phyloP scores from a whole-genome alignment of 2,888 invertebrate genomes.

The Zaprionus bogoriensis region DNA sequence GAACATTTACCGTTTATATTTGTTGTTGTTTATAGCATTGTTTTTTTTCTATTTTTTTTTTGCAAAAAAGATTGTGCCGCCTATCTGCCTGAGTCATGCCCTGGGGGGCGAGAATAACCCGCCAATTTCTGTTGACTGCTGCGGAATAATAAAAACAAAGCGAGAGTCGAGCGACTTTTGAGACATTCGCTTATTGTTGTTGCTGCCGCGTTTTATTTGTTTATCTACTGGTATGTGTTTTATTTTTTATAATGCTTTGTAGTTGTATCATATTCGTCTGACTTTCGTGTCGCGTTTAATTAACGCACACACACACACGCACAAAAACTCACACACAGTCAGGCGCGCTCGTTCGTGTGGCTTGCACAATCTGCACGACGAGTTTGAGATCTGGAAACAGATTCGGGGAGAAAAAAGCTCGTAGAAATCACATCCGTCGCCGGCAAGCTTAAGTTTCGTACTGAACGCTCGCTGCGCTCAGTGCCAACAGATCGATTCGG shows the following conservation, averaged over 20 bases:
- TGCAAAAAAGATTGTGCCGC: constrained; percentile 1
- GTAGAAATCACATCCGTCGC: constrained; percentile 31
- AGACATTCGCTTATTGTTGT: neutral
- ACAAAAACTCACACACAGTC: constrained; percentile 1
- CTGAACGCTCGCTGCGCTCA: constrained; percentile 34
- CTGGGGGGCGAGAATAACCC: constrained; percentile 5
- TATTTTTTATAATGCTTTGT: constrained; percentile 12
- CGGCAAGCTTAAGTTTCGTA: constrained; percentile 43
- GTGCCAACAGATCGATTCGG: neutral
- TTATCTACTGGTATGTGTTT: neutral
- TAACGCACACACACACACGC: constrained; percentile 31
- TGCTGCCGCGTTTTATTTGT: constrained; percentile 17
- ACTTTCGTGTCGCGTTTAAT: constrained; percentile 43
- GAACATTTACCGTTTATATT: no score
- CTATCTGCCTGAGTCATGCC: constrained; percentile 19
- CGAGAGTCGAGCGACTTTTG: constrained; percentile 6
- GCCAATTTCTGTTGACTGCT: constrained; percentile 14
- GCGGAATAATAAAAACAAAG: neutral
- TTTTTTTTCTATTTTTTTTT: no score
- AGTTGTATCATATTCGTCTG: constrained; percentile 22
- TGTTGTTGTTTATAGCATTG: no score
- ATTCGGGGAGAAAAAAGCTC: neutral
- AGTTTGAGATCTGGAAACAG: constrained; percentile 2
- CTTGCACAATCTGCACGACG: constrained; percentile 53
- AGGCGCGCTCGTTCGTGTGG: constrained; percentile 33